Base-by-base conservation (phyloP, 2,888 invertebrate genomes). In the Latrodectus hesperus region DNA sequence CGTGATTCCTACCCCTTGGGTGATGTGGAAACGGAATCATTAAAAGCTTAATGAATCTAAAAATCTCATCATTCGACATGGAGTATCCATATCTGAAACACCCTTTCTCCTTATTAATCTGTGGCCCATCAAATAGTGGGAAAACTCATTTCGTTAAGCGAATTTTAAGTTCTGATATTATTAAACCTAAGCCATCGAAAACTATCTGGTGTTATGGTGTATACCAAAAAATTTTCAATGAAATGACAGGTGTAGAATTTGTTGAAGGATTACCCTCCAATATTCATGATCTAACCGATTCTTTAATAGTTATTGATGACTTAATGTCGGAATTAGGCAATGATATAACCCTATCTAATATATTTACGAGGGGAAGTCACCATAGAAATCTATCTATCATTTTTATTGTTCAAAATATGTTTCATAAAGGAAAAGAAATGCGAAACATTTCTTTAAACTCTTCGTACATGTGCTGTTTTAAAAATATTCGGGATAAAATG, bases 241-340 rank as follows among this genome's bases (percentile, higher is more conserved):
- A 72, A 16, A 72, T 55, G 85, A 14, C 9, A 81, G 17, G 73
- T 60, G 64, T 55, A 22, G 67, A 67, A 51, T 52, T 26, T 76
- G 10, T 49, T 64, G 67, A 8, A 65, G 3, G 8, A 14, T 65
- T 16, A 83, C 53, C 72, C 14, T 72, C 9, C 9, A n/a, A 17
- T 72, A n/a, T 52, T 17, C 17, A 52, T 4, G 11, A 51, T 17
- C 6, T 52, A 16, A 72, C 52, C 9, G 55, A 53, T 22, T 22
- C 53, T 53, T 22, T 77, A 14, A 22, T 51, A 12, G 38, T 38
- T 38, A 22, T 77, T 12, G 53, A 67, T 67, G 52, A 77, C 14
- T 17, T 26, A 10, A 77, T 67, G 26, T 14, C 22, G 10, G 72
- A 72, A 72, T 12, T 49, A 14, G 52, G 52, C 17, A 8, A 17